phyloP scores from a whole-genome alignment of 2,888 invertebrate species.

The Rhorus exstirpatorius region DNA sequence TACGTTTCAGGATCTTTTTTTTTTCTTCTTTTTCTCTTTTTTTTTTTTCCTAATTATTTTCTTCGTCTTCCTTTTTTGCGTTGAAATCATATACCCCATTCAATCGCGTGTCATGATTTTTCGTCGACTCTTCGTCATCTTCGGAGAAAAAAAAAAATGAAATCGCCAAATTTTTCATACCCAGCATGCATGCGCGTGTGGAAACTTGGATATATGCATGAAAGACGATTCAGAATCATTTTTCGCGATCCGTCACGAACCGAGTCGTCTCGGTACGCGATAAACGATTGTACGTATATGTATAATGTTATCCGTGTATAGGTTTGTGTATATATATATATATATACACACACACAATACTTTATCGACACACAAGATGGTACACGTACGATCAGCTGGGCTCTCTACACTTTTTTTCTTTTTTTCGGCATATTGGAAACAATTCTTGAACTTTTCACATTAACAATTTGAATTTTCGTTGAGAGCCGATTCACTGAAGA shows the following conservation, averaged over 20 bases:
- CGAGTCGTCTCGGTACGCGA: slow-evolving; percentile 30
- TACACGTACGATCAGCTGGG: slow-evolving; percentile 50
- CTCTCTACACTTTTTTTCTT: neutral
- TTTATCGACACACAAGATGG: slow-evolving; percentile 20
- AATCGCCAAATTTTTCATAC: slow-evolving; percentile 17
- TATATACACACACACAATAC: too few species aligned
- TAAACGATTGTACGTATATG: slow-evolving; percentile 4
- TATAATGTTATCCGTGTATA: slow-evolving; percentile 11
- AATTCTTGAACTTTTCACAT: neutral
- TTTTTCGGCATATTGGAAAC: neutral
- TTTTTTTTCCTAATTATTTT: neutral
- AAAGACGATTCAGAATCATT: slow-evolving; percentile 27
- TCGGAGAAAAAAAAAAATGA: slow-evolving; percentile 32
- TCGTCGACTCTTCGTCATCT: slow-evolving; percentile 24
- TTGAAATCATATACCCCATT: too few species aligned
- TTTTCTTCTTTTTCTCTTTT: slow-evolving; percentile 17
- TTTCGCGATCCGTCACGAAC: slow-evolving; percentile 34
- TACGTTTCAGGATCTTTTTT: slow-evolving; percentile 52
- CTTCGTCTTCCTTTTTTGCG: slow-evolving; percentile 14
- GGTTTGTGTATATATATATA: slow-evolving; percentile 20
- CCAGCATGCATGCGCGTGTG: neutral
- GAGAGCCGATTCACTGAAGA: too few species aligned
- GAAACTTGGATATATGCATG: too few species aligned
- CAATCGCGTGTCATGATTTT: slow-evolving; percentile 21
- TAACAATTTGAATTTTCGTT: neutral